Evolutionary conservation across 2,113 vertebrate species (phyloP).

Genomic region (Martes martes): DNA sequence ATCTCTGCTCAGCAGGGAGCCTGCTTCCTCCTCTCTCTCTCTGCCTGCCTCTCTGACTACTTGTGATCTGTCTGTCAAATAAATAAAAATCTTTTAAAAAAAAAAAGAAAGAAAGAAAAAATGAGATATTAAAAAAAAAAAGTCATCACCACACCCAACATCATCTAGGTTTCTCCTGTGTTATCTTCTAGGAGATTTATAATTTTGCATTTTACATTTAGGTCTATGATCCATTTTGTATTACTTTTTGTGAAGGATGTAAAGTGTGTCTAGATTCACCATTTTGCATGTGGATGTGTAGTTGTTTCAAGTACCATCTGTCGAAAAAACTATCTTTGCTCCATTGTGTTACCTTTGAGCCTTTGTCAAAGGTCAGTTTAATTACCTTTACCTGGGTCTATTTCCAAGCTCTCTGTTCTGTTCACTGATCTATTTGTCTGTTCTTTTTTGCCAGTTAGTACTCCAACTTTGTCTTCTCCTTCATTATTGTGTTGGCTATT

Average conservation of each 20-base stretch:
- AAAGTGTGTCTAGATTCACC: not conserved
- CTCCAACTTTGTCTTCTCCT: not conserved
- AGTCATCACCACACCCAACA: not conserved
- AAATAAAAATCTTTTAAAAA: too few relatives aligned
- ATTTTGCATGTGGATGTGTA: not conserved
- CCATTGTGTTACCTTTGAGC: not conserved
- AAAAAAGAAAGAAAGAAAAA: too few relatives aligned
- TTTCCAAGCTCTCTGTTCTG: not conserved
- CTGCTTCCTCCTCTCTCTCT: too few relatives aligned
- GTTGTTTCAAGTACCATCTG: not conserved
- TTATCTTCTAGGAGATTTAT: not conserved
- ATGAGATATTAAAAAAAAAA: too few relatives aligned
- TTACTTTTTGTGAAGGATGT: not conserved
- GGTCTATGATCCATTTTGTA: not conserved
- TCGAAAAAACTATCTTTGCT: not conserved
- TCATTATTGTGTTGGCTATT: not conserved
- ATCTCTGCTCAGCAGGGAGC: too few relatives aligned
- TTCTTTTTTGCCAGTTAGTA: not conserved
- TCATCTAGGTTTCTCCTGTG: not conserved
- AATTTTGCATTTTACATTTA: not conserved
- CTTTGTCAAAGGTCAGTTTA: not conserved
- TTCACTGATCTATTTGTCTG: not conserved
- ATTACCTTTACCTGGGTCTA: not conserved
- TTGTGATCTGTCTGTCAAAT: too few relatives aligned
- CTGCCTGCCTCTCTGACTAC: too few relatives aligned